Base-by-base conservation (phyloP, 1,140 invertebrate species). In the Himalopsyche phryganea region DNA sequence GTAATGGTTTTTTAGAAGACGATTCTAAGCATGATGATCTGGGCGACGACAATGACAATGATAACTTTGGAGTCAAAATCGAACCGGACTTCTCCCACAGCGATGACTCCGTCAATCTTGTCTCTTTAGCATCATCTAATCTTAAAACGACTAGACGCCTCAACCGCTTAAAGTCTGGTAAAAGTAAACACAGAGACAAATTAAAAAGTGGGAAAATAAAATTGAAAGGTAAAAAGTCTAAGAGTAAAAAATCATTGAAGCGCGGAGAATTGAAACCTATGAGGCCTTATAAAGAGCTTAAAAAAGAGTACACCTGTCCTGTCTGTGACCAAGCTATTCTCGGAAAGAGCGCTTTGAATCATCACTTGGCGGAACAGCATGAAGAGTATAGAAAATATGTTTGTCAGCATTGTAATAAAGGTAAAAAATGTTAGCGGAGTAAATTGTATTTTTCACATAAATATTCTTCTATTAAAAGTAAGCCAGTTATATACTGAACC, bases 351-450 rank as follows among this genome's bases (percentile, higher is more conserved):
- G 36, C 23, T 41, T 20, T 55, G 11, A 63, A 50, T 23, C 5
- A 15, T 2, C 56, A 58, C 46, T n/a, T 63, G 10, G 13, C 45
- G 4, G 54, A 63, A 15, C 44, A 59, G 20, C 56, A 63, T 19
- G 44, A 46, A 5, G 55, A 62, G 2, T 57, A 57, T 15, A 56
- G 51, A 45, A 64, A 64, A 44, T 64, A 57, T 44, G 33, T 57
- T 15, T 64, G 61, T 14, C 6, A 14, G 6, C 40, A 55, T 50
- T 64, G 61, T 28, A 47, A 58, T 1, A 64, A 64, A 64, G 47
- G 57, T 64, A 35, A 44, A 17, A 28, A 28, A 5, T 28, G 9
- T 28, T 28, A n/a, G n/a, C n/a, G n/a, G n/a, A n/a, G n/a, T n/a
- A n/a, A n/a, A n/a, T n/a, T n/a, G n/a, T n/a, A n/a, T n/a, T n/a